These are phyloP conservation scores for Zaprionus davidi DNA, from an alignment of 1,140 invertebrate genomes.

Conservation along the genomic window DNA sequence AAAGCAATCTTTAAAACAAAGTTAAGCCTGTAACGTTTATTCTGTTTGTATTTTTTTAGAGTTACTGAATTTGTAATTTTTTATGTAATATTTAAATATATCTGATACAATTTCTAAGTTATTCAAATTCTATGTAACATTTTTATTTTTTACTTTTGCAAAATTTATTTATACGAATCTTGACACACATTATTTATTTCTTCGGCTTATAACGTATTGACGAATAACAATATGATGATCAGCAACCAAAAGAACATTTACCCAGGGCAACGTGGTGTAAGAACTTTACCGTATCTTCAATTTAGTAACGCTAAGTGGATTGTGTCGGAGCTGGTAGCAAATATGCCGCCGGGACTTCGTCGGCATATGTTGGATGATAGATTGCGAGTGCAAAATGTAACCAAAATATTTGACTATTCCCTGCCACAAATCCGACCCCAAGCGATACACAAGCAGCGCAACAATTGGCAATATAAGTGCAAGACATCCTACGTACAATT, in stretches of 20 bases:
- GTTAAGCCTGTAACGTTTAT: not conserved
- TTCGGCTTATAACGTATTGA: not conserved
- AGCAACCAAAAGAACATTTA: not conserved
- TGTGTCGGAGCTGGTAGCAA: not conserved
- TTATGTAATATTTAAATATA: slow-evolving; percentile 1
- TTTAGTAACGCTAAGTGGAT: not conserved
- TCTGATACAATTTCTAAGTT: not conserved
- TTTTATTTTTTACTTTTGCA: not conserved
- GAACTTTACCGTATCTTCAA: not conserved
- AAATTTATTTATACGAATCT: not conserved
- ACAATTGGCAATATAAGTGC: not conserved
- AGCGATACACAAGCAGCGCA: not conserved
- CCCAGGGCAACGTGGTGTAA: not conserved
- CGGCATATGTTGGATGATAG: not conserved
- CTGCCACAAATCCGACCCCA: not conserved
- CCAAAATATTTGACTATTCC: not conserved
- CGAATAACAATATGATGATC: not conserved
- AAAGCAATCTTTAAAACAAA: not conserved
- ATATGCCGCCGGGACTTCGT: slow-evolving; percentile 3
- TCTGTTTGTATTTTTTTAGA: not conserved
- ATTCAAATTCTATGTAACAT: slow-evolving; percentile 19
- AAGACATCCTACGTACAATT: not conserved
- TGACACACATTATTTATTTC: not conserved
- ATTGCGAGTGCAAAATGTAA: not conserved
- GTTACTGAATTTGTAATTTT: not conserved